These are phyloP conservation scores for Stenoptilia bipunctidactyla DNA, from an alignment of 2,888 invertebrate species.

Conservation along the genomic window DNA sequence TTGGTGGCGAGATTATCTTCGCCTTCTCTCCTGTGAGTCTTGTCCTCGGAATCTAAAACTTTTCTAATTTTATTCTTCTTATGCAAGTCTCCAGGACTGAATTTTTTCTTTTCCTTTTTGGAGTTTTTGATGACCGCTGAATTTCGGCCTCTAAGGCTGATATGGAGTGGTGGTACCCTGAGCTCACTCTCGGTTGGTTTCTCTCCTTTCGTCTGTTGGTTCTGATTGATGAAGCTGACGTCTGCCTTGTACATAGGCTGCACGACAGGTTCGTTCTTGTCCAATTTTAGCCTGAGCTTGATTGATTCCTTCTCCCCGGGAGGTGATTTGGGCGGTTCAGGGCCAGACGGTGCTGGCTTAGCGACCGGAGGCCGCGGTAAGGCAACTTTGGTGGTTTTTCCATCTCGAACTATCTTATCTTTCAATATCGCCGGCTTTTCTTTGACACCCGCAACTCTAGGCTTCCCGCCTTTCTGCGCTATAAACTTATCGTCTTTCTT, in stretches of 20 bases:
- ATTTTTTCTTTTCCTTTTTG: conserved; percentile 76
- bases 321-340: conserved; percentile 46
- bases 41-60: conserved; percentile 42
- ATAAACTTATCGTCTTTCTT: conserved; percentile 39
- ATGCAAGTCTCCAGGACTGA: conserved; percentile 55
- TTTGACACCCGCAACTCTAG: conserved; percentile 41
- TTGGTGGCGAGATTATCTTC: conserved; percentile 42
- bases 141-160: conserved; percentile 86
- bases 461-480: conserved; percentile 52
- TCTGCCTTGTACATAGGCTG: conserved; percentile 86
- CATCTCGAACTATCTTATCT: conserved; percentile 52
- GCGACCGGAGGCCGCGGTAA: conserved; percentile 37
- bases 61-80: conserved; percentile 69
- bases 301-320: conserved; percentile 78
- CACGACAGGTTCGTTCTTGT: conserved; percentile 84
- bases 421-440: conserved; percentile 52
- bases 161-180: conserved; percentile 89
- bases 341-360: conserved; percentile 23
- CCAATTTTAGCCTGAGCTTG: conserved; percentile 84
- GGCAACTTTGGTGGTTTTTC: conserved; percentile 51
- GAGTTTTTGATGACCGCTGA: conserved; percentile 87
- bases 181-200: conserved; percentile 75
- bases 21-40: conserved; percentile 42
- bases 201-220: conserved; percentile 48
- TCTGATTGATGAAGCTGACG: conserved; percentile 76